A percentile compares a stretch with the other conserved stretches of the same genome.
Conservation (phyloP, 2,888 invertebrate genomes). For the Latrodectus hesperus region DNA sequence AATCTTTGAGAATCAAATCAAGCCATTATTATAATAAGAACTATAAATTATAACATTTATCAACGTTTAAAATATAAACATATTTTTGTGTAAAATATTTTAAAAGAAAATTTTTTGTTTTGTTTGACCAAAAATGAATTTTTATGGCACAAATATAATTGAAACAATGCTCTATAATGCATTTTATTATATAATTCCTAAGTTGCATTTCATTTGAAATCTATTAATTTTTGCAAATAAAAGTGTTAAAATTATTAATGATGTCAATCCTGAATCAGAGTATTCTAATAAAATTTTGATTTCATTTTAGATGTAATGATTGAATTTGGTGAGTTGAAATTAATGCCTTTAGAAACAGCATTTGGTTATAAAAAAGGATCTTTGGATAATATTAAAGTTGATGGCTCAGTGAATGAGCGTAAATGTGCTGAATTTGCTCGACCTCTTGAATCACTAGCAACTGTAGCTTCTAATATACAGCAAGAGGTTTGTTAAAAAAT, state of each 20-base stretch:
- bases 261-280: neutral
- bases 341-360: conserved; percentile 85
- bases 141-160: too few species aligned
- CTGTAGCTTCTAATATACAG: conserved; percentile 63
- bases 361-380: conserved; percentile 71
- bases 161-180: too few species aligned
- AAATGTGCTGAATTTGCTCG: conserved; percentile 87
- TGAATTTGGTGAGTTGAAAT: conserved; percentile 85
- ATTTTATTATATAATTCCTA: too few species aligned
- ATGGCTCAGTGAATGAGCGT: conserved; percentile 86
- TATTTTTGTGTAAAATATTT: too few species aligned
- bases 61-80: too few species aligned
- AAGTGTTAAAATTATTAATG: neutral
- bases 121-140: too few species aligned
- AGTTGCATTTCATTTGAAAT: neutral
- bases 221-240: neutral
- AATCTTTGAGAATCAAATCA: too few species aligned
- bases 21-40: too few species aligned
- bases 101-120: too few species aligned
- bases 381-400: conserved; percentile 87
- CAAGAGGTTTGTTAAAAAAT: conserved; percentile 46
- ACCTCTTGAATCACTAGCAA: conserved; percentile 49
- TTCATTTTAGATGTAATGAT: conserved; percentile 84
- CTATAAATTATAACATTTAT: too few species aligned
- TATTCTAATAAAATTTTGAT: neutral